A percentile compares a stretch with the other conserved stretches of the same genome.
These are phyloP conservation scores for Pelmatolapia mariae DNA, from an alignment of 2,113 vertebrate species.

Conservation along the genomic window DNA sequence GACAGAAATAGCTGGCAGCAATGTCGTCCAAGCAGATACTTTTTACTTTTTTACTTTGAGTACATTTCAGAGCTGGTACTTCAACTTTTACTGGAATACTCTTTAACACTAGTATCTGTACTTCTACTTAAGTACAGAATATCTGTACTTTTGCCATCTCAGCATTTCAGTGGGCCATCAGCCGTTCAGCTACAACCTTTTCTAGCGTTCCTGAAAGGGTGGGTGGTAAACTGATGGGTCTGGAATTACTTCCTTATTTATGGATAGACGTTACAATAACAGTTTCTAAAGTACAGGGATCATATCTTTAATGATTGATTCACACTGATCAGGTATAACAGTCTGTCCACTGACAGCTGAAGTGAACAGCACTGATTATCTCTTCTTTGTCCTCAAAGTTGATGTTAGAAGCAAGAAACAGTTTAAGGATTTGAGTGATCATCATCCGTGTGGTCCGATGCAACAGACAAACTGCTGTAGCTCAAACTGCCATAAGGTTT, in stretches of 20 bases:
- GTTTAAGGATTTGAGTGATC: background rate
- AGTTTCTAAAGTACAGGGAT: background rate
- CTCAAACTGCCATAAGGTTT: background rate
- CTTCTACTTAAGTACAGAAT: background rate
- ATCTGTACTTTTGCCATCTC: background rate
- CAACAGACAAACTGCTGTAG: background rate
- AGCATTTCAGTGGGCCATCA: background rate
- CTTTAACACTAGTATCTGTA: rapidly evolving
- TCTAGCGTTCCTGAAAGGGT: background rate
- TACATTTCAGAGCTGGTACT: background rate
- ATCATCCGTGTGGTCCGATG: rapidly evolving
- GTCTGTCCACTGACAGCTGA: background rate
- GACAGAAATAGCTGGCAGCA: too few species aligned
- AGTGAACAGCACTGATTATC: rapidly evolving
- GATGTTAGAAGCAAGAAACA: rapidly evolving
- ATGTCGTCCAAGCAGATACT: too few species aligned
- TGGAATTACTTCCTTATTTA: background rate
- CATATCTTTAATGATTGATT: background rate
- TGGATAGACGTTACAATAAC: rapidly evolving
- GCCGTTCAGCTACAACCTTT: background rate
- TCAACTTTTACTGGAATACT: rapidly evolving
- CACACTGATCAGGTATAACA: background rate
- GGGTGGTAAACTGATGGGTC: rapidly evolving
- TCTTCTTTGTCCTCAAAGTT: background rate
- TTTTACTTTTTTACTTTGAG: too few species aligned